phyloP scores from a whole-genome alignment of 2,797 vertebrate genomes.

The Acomys russatus region DNA sequence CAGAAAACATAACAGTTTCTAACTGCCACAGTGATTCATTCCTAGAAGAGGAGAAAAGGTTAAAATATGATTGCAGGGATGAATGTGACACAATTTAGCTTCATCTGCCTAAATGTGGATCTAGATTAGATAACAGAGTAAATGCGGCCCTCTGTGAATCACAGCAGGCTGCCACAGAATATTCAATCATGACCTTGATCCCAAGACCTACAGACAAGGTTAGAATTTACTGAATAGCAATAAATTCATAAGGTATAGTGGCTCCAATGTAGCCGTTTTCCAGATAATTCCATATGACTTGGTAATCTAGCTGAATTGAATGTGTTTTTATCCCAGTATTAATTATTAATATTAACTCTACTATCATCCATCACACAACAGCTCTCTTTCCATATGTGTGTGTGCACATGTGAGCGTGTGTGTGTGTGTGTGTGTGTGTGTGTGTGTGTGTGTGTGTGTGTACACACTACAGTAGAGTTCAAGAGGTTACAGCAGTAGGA shows the following conservation, averaged over 20 bases:
- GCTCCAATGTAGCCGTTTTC: neutral
- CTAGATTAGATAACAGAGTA: neutral
- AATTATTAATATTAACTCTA: neutral
- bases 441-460: no score
- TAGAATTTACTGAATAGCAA: neutral
- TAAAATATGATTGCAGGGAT: neutral
- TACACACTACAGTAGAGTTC: neutral
- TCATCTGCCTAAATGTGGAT: neutral
- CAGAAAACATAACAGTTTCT: neutral
- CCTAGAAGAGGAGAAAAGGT: neutral
- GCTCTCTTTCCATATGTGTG: neutral
- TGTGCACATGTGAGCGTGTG: no score
- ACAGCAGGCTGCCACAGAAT: neutral
- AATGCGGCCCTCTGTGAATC: neutral
- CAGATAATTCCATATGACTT: neutral
- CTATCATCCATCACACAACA: neutral
- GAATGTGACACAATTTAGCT: neutral
- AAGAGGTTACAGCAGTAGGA: neutral
- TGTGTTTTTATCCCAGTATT: neutral
- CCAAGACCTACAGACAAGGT: neutral
- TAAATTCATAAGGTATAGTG: neutral
- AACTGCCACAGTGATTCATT: neutral
- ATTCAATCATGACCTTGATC: neutral
- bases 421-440: neutral
- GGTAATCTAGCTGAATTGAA: neutral